Conservation (phyloP, 2,113 vertebrate species). For the Lonchura striata region DNA sequence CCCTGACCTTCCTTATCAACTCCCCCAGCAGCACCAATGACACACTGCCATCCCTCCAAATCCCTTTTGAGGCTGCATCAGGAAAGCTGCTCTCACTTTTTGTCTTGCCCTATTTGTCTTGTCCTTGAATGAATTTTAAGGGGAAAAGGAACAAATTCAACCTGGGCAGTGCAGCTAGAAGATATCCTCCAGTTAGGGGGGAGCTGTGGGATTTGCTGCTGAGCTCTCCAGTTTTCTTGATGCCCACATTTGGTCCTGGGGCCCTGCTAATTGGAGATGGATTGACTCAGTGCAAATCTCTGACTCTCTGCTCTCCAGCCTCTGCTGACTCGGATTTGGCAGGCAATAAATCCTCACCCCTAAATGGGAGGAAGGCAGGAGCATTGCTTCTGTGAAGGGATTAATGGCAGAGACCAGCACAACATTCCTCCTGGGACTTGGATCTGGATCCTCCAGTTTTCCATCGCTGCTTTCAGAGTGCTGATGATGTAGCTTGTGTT, state of each 20-base stretch:
- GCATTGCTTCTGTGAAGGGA: not conserved
- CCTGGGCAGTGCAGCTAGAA: not conserved
- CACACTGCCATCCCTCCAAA: not conserved
- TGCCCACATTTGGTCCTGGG: not conserved
- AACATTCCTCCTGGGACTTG: not conserved
- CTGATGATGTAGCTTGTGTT: slow-evolving; percentile 32
- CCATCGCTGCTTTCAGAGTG: not conserved
- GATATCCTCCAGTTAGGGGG: not conserved
- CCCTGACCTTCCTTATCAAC: not conserved
- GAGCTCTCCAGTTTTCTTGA: not conserved
- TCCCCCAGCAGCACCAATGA: not conserved
- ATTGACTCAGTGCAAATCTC: not conserved
- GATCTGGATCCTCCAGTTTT: slow-evolving; percentile 44
- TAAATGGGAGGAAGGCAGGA: not conserved
- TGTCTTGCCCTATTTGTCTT: not conserved
- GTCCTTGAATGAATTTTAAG: not conserved
- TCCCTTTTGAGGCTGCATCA: not conserved
- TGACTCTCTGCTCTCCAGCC: not conserved
- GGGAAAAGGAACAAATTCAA: not conserved
- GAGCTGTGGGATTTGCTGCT: not conserved
- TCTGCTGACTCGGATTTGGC: not conserved
- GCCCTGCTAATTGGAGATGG: not conserved
- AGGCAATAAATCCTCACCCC: not conserved
- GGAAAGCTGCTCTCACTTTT: not conserved
- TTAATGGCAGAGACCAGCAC: not conserved